These are phyloP conservation scores for Indicator indicator DNA, from an alignment of 2,113 vertebrate genomes.

Conservation along the genomic window DNA sequence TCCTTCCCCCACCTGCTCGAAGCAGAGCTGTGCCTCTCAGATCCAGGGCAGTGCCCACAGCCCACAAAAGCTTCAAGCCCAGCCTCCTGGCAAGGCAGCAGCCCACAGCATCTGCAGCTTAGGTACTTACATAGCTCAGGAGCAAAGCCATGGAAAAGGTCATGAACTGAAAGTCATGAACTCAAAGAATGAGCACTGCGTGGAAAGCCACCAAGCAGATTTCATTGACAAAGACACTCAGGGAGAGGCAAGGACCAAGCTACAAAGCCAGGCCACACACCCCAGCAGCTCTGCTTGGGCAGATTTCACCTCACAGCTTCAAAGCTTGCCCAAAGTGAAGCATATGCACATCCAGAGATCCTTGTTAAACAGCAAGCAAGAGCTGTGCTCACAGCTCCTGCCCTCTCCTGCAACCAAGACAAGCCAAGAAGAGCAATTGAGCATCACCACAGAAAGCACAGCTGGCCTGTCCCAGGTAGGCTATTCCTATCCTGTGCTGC, in stretches of 20 bases:
- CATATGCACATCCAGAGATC: neutral
- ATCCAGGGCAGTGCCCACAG: rapidly evolving
- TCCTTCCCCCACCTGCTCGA: rapidly evolving
- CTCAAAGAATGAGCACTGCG: neutral
- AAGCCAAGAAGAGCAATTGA: neutral
- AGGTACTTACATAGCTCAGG: rapidly evolving
- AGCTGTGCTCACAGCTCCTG: neutral
- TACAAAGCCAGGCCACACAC: rapidly evolving
- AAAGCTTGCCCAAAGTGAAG: neutral
- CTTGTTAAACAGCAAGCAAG: neutral
- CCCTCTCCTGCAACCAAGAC: neutral
- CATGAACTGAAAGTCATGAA: neutral
- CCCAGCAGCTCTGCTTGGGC: neutral
- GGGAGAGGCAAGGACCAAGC: rapidly evolving
- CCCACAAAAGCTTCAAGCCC: neutral
- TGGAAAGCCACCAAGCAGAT: neutral
- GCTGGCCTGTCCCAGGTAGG: neutral
- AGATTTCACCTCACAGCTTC: neutral
- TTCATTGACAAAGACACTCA: neutral
- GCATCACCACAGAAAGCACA: neutral
- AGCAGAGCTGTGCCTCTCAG: neutral
- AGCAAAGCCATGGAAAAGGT: neutral
- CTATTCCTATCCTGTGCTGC: neutral
- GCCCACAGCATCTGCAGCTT: neutral
- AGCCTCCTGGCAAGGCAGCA: neutral